A percentile compares a stretch with the other conserved stretches of the same genome.
These are phyloP conservation scores for Oxyruncus cristatus DNA, from an alignment of 2,113 vertebrate species.

Conservation along the genomic window DNA sequence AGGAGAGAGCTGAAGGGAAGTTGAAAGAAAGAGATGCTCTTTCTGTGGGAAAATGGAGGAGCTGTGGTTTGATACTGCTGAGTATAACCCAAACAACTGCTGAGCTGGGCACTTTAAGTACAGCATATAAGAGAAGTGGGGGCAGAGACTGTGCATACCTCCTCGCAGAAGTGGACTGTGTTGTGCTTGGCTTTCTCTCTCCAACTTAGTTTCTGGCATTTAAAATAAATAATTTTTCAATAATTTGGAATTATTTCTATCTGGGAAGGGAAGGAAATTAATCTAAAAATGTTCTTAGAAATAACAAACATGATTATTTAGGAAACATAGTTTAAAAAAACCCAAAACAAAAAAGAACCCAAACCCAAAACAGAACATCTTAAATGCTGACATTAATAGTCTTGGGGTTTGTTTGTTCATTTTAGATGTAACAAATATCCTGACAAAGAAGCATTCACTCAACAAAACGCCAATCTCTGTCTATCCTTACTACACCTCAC, in stretches of 20 bases:
- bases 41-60: background rate
- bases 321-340: background rate
- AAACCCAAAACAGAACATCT: background rate
- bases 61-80: background rate
- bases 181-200: background rate
- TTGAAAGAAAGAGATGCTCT: background rate
- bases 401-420: background rate
- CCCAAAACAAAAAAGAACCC: background rate
- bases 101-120: background rate
- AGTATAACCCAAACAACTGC: background rate
- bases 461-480: conserved; percentile 71
- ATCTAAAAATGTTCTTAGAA: background rate
- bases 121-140: background rate
- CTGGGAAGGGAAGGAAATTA: background rate
- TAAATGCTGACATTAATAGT: background rate
- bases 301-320: background rate
- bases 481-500: conserved; percentile 80
- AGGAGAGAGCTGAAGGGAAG: background rate
- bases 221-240: background rate
- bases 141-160: background rate
- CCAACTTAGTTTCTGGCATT: background rate
- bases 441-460: conserved; percentile 72
- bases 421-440: conserved; percentile 76
- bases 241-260: background rate
- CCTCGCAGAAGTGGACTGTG: background rate